phyloP scores from a whole-genome alignment of 2,888 invertebrate species.

The Mythimna albipuncta region DNA sequence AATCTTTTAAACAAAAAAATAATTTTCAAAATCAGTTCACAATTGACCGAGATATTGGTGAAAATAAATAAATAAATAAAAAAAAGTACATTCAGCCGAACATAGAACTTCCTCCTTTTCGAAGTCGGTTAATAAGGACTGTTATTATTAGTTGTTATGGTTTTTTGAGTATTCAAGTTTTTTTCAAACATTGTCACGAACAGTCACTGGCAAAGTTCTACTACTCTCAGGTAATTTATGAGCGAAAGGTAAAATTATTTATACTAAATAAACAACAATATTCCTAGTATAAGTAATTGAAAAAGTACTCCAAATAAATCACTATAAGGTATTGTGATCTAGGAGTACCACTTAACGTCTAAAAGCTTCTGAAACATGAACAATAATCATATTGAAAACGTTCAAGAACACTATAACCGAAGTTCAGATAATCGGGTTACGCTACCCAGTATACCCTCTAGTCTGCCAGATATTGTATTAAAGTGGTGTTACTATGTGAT shows the following conservation, averaged over 20 bases:
- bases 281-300: neutral
- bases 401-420: conserved; percentile 19
- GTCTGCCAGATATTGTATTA: conserved; percentile 27
- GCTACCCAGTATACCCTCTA: neutral
- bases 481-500: conserved; percentile 17
- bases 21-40: no score
- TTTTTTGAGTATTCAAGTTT: no score
- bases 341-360: conserved; percentile 14
- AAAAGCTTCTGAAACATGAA: conserved; percentile 38
- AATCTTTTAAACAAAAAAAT: no score
- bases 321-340: neutral
- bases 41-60: no score
- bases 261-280: neutral
- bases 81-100: no score
- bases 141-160: no score
- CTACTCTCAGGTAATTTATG: neutral
- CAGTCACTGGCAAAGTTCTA: no score
- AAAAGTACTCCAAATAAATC: conserved; percentile 19
- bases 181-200: no score
- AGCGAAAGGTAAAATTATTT: neutral
- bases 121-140: no score
- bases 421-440: conserved; percentile 49
- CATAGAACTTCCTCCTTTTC: no score
- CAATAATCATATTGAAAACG: conserved; percentile 38
- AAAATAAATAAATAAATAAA: no score